A percentile compares a stretch with the other conserved stretches of the same genome.
Evolutionary conservation across 2,888 invertebrate genomes (phyloP).

Genomic region (Pheosia gnoma): DNA sequence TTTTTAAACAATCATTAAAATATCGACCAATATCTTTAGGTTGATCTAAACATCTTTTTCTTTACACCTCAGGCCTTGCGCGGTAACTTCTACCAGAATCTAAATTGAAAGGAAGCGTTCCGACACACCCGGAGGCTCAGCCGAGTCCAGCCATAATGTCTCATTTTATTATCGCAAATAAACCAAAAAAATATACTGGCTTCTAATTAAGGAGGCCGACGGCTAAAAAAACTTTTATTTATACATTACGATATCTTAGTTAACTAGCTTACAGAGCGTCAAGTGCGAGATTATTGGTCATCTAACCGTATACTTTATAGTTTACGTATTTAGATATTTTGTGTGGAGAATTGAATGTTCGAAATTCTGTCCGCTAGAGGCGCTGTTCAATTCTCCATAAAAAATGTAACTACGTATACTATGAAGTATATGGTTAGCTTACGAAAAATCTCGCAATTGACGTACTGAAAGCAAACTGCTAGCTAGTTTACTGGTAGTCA

Average conservation of each 20-base stretch:
- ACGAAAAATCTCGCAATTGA: too few species aligned
- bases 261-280: background rate
- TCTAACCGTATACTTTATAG: too few species aligned
- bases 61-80: background rate
- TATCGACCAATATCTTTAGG: too few species aligned
- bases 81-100: background rate
- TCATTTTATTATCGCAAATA: constrained; percentile 6
- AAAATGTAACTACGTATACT: too few species aligned
- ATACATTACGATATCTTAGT: background rate
- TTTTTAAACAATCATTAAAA: background rate
- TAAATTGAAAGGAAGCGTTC: background rate
- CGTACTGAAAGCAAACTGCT: too few species aligned
- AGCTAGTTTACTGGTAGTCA: too few species aligned
- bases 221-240: background rate
- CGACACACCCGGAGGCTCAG: background rate
- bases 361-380: too few species aligned
- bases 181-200: constrained; percentile 1
- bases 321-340: too few species aligned
- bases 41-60: background rate
- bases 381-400: too few species aligned
- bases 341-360: too few species aligned
- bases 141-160: background rate
- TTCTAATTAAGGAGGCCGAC: constrained; percentile 5
- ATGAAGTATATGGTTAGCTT: too few species aligned
- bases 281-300: too few species aligned